A percentile compares a stretch with the other conserved stretches of the same genome.
Evolutionary conservation across 2,797 vertebrate genomes (phyloP).

Genomic region (Aldrovandia affinis): DNA sequence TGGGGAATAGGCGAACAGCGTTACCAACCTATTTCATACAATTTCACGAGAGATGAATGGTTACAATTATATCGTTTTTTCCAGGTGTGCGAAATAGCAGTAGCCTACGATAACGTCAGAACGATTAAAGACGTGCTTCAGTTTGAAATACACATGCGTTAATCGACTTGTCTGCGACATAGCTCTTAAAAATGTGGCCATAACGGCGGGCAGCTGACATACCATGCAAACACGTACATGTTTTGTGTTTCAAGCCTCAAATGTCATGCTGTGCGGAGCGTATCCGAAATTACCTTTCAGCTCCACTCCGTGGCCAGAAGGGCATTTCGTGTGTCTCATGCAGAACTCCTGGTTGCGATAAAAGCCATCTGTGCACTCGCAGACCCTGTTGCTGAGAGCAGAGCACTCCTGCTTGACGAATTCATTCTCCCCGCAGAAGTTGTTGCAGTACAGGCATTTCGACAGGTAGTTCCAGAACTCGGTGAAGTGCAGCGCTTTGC

Average conservation of each 20-base stretch:
- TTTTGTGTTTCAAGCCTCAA: background rate
- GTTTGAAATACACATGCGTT: background rate
- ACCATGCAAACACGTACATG: too few species aligned
- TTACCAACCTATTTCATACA: background rate
- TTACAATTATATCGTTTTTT: too few species aligned
- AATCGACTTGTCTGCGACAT: background rate
- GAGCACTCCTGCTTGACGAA: constrained; percentile 67
- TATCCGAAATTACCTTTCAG: constrained; percentile 53
- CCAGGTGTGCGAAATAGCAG: background rate
- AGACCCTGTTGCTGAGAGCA: constrained; percentile 59
- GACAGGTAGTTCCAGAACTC: constrained; percentile 71
- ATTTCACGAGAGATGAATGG: too few species aligned
- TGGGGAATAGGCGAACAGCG: constrained; percentile 34
- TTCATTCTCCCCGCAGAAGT: constrained; percentile 58
- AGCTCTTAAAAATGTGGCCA: background rate
- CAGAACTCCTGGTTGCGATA: constrained; percentile 60
- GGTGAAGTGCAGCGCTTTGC: constrained; percentile 58
- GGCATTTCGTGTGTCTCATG: constrained; percentile 55
- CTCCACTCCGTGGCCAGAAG: constrained; percentile 56
- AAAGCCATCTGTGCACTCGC: constrained; percentile 67
- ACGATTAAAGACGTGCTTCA: background rate
- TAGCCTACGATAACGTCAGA: background rate
- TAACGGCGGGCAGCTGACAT: background rate
- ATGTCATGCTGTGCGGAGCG: background rate
- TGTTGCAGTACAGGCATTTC: constrained; percentile 71